These are phyloP conservation scores for Diaphora mendica DNA, from an alignment of 2,888 invertebrate genomes.

Conservation along the genomic window DNA sequence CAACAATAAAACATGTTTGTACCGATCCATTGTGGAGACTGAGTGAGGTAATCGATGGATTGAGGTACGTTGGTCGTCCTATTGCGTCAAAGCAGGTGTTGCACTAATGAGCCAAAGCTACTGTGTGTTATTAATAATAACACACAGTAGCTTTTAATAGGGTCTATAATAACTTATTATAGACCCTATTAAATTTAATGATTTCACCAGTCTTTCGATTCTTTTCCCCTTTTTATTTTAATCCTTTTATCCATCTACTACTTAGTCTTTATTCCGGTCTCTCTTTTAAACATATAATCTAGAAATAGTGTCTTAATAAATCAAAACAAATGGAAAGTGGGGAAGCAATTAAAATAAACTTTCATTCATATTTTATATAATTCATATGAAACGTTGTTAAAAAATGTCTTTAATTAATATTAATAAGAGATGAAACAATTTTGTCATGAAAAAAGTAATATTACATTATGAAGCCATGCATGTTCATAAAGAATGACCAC, in stretches of 20 bases:
- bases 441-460: constrained; percentile 70
- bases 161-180: too few relatives aligned
- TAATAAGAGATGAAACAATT: constrained; percentile 70
- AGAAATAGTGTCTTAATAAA: neutral
- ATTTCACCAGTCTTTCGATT: neutral
- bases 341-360: constrained; percentile 21
- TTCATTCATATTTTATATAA: constrained; percentile 79
- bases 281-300: neutral
- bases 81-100: too few relatives aligned
- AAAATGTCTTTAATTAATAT: constrained; percentile 80
- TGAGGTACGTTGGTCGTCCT: too few relatives aligned
- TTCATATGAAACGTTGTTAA: constrained; percentile 81
- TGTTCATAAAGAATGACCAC: constrained; percentile 46
- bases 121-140: too few relatives aligned
- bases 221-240: neutral
- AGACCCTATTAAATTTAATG: neutral
- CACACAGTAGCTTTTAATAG: too few relatives aligned
- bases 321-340: neutral
- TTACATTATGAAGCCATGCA: constrained; percentile 66
- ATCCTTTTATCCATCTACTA: neutral
- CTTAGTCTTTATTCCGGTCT: neutral
- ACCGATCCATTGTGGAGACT: too few relatives aligned
- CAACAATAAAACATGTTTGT: too few relatives aligned
- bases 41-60: too few relatives aligned
- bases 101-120: too few relatives aligned